Base-by-base conservation (phyloP, 2,888 invertebrate genomes). In the Lithophane leautieri region DNA sequence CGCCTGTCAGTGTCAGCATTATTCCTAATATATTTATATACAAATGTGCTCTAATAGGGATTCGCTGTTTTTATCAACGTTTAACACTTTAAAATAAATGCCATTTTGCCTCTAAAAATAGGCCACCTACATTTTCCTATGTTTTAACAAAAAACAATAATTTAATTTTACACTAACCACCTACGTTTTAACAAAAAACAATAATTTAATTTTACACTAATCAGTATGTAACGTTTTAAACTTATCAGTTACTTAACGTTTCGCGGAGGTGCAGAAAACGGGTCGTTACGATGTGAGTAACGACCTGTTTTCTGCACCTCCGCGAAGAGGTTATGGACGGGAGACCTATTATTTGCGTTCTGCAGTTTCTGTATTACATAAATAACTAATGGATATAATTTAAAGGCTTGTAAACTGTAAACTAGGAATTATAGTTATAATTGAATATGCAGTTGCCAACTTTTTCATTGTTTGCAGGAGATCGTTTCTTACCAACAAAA, bases 311-410 rank as follows among this genome's bases (percentile, higher is more conserved):
- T 34, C 34, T 34, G 34, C 34, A 40, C 14, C 12, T 22, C 11
- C n/a, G n/a, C n/a, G n/a, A n/a, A n/a, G 8, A 60, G 63, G 79
- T 65, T 78, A 34, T 14, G n/a, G 8, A 71, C 56, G 6, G 12
- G 25, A 71, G 70, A 83, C 60, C 84, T 66, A 22, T 78, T 42
- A 67, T 52, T 14, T 52, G 50, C 40, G 52, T 68, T 22, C 16
- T 22, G 47, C 44, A 52, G 28, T 42, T 63, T 63, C 78, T 78
- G 60, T 67, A 16, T 61, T 61, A 83, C 44, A 47, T 83, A 65
- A 71, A 69, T 74, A 58, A 79, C 52, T 56, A 56, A 79, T 70
- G 60, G 56, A 25, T 40, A 63, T 65, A 63, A 56, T 66, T 73
- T 63, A 69, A 65, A 16, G 22, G 28, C 25, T 19, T 58, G 63